phyloP scores from a whole-genome alignment of 1,140 invertebrate genomes.

The Drosophila eugracilis region DNA sequence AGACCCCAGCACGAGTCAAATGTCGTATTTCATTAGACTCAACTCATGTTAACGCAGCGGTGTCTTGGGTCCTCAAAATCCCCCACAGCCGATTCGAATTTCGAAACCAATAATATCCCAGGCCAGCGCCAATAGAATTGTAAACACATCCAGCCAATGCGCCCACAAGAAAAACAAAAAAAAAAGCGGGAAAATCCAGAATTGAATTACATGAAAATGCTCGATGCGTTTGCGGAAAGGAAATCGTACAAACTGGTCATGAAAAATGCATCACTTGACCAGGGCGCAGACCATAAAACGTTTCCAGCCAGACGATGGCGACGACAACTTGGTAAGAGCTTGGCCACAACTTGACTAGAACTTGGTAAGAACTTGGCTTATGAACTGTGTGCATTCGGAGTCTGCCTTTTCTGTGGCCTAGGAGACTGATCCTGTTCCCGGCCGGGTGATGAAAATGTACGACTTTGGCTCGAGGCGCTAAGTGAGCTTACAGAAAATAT shows the following conservation, averaged over 20 bases:
- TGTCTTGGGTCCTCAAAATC: constrained; percentile 33
- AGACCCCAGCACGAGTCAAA: constrained; percentile 76
- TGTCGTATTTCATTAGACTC: constrained; percentile 79
- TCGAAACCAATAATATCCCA: constrained; percentile 20
- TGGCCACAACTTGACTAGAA: constrained; percentile 5
- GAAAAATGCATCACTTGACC: constrained; percentile 77
- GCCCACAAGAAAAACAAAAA: constrained; percentile 49
- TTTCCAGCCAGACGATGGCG: constrained; percentile 54
- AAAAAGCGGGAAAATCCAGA: constrained; percentile 46
- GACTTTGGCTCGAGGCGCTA: constrained; percentile 72
- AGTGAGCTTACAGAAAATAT: constrained; percentile 66
- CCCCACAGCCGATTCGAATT: constrained; percentile 10
- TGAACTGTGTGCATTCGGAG: too few species aligned
- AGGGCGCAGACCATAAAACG: constrained; percentile 63
- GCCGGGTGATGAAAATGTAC: constrained; percentile 78
- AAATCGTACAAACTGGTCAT: constrained; percentile 83
- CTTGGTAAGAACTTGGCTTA: constrained; percentile 30
- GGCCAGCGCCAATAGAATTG: constrained; percentile 72
- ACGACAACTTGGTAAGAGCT: constrained; percentile 35
- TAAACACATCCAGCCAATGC: constrained; percentile 62
- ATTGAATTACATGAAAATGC: constrained; percentile 82
- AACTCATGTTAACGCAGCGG: constrained; percentile 71
- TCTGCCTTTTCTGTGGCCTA: constrained; percentile 20
- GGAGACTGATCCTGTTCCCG: constrained; percentile 48
- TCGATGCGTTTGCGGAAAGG: constrained; percentile 72